Evolutionary conservation across 92 coral and sea anemone species (phyloP).

Genomic region (Umimayanthus kanabou): DNA sequence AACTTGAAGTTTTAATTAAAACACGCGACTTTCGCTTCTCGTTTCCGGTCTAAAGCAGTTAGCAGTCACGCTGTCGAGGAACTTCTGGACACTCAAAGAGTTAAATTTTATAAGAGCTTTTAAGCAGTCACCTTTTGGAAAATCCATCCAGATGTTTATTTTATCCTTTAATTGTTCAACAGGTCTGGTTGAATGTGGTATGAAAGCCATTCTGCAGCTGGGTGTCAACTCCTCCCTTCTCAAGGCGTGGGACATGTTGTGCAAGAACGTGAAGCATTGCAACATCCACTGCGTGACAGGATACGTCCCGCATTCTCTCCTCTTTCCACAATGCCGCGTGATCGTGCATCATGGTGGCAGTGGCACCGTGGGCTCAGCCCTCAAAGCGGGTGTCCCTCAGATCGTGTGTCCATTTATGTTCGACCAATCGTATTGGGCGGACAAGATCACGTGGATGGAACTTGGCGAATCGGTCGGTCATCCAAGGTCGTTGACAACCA

Average conservation of each 20-base stretch:
- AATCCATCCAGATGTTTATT: too few species aligned
- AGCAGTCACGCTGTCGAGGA: too few species aligned
- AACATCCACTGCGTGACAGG: slow-evolving; percentile 83
- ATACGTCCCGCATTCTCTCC: slow-evolving; percentile 67
- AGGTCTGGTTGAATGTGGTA: slow-evolving; percentile 86
- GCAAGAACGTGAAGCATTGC: slow-evolving; percentile 79
- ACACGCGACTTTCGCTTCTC: too few species aligned
- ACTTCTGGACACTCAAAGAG: too few species aligned
- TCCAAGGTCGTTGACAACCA: slow-evolving; percentile 65
- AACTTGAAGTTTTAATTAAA: too few species aligned
- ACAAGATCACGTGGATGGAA: slow-evolving; percentile 91
- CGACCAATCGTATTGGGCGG: slow-evolving; percentile 93
- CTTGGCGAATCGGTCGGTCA: slow-evolving; percentile 86
- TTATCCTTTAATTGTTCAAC: background rate
- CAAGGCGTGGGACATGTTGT: slow-evolving; percentile 89
- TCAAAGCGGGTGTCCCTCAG: slow-evolving; percentile 82
- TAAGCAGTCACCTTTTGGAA: too few species aligned
- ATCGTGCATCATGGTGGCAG: slow-evolving; percentile 90
- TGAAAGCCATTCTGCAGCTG: slow-evolving; percentile 75
- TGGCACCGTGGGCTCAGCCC: slow-evolving; percentile 85
- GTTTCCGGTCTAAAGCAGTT: too few species aligned
- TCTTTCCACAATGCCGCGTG: slow-evolving; percentile 80
- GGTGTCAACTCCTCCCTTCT: slow-evolving; percentile 61
- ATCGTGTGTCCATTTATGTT: slow-evolving; percentile 91
- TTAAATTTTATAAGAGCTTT: too few species aligned